Base-by-base conservation (phyloP, 2,113 vertebrate genomes). In the Megalops atlanticus region DNA sequence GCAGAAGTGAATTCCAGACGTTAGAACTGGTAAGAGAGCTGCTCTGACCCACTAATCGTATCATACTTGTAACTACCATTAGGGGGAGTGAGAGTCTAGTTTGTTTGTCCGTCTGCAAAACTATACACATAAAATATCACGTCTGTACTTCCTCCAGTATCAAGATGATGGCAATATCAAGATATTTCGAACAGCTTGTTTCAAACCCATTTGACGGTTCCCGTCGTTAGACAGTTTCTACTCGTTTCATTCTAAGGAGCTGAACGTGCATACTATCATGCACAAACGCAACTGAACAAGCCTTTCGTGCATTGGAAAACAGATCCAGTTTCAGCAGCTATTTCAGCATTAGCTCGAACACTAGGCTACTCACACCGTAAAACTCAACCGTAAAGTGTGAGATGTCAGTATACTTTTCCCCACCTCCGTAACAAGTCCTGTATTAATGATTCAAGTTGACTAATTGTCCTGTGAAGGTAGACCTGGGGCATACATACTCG, bases 21-120 rank as follows among this genome's bases (percentile, higher is more conserved):
- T n/a, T n/a, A 10, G 43, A 45, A 45, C 7, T 45, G 43, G 14
- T 45, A 45, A 45, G 7, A 45, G 43, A 10, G 7, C 14, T 45
- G 7, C 14, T 14, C 43, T 45, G 43, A 45, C 43, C 14, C 24
- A 16, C 11, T 68, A 6, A 68, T 7, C 14, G 21, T 38, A 52
- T 40, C 11, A 64, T 69, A 38, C 73, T 10, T 7, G 35, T 43
- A 41, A 68, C 27, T 24, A 41, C 80, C 80, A 81, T 38, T 38
- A 76, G 80, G 73, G 15, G 80, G 73, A 7, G 80, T 27, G 76
- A 39, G 27, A 41, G 21, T 24, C 70, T 54, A 52, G 69, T 33
- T 49, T 0, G 41, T 35, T 45, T 54, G 69, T 54, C 35, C 18
- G 15, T 80, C 58, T 24, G 24, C 1, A 8, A 54, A 74, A 33